A percentile compares a stretch with the other conserved stretches of the same genome.
Evolutionary conservation across 2,888 invertebrate genomes (phyloP).

Genomic region (Trachelus stipa): DNA sequence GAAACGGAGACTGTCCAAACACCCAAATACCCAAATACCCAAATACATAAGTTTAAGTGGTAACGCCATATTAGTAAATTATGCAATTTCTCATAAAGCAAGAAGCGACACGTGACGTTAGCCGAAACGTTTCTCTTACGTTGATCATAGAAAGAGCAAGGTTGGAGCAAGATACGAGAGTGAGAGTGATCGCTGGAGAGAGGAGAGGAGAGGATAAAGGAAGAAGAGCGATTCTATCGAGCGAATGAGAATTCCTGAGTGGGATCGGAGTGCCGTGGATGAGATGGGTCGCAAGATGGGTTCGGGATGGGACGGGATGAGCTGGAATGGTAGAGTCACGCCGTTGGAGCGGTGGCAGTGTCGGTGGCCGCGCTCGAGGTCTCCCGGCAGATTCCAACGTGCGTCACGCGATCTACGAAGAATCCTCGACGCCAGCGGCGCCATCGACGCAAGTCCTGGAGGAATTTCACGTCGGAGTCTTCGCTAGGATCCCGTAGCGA

Average conservation of each 20-base stretch:
- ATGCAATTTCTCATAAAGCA: neutral
- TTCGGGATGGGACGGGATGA: neutral
- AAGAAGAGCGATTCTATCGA: neutral
- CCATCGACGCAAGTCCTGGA: neutral
- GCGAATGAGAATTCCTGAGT: neutral
- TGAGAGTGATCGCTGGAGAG: neutral
- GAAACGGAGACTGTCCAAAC: conserved; percentile 41
- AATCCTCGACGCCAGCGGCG: neutral
- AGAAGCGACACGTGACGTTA: neutral
- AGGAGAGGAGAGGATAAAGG: neutral
- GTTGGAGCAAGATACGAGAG: neutral
- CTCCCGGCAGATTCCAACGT: conserved; percentile 55
- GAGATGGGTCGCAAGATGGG: neutral
- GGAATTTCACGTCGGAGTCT: neutral
- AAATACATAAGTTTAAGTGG: conserved; percentile 58
- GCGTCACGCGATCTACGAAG: conserved; percentile 45
- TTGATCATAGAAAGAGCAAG: neutral
- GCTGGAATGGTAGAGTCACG: neutral
- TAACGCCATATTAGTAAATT: neutral
- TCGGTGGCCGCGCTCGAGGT: conserved; percentile 61
- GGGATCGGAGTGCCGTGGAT: neutral
- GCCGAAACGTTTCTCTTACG: neutral
- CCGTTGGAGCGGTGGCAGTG: conserved; percentile 36
- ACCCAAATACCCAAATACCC: conserved; percentile 59
- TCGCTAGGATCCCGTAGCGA: neutral